A percentile compares a stretch with the other conserved stretches of the same genome.
Conservation (phyloP, 2,888 invertebrate genomes). For the Biston betularia region DNA sequence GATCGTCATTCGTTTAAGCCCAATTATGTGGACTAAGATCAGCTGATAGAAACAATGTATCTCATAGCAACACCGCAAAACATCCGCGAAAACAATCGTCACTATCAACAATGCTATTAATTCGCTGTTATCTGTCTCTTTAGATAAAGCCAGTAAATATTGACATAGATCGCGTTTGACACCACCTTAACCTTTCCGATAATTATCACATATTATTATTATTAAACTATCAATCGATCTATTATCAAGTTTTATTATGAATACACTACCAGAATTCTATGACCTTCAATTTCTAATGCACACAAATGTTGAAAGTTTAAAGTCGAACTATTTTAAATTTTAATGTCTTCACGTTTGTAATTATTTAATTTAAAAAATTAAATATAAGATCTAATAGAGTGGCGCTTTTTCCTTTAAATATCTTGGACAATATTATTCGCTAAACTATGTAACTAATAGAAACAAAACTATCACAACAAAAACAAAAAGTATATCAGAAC, state of each 20-base stretch:
- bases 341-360: constrained; percentile 38
- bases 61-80: constrained; percentile 58
- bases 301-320: background rate
- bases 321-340: constrained; percentile 1
- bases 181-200: constrained; percentile 76
- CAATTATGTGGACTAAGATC: background rate
- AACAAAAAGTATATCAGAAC: background rate
- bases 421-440: background rate
- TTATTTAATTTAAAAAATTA: constrained; percentile 30
- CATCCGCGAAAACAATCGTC: constrained; percentile 64
- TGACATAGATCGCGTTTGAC: constrained; percentile 78
- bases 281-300: constrained; percentile 9
- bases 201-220: constrained; percentile 76
- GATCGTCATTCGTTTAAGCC: constrained; percentile 1
- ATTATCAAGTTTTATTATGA: constrained; percentile 49
- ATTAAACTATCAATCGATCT: constrained; percentile 64
- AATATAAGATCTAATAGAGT: too few species aligned
- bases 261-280: constrained; percentile 21
- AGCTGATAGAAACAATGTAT: constrained; percentile 50
- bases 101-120: constrained; percentile 62
- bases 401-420: too few species aligned
- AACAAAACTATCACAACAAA: background rate
- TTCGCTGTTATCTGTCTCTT: constrained; percentile 52
- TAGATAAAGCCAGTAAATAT: constrained; percentile 71
- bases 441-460: background rate